Evolutionary conservation across 37 sponge, comb jelly and placozoan species (phyloP).

Genomic region (Mnemiopsis leidyi): DNA sequence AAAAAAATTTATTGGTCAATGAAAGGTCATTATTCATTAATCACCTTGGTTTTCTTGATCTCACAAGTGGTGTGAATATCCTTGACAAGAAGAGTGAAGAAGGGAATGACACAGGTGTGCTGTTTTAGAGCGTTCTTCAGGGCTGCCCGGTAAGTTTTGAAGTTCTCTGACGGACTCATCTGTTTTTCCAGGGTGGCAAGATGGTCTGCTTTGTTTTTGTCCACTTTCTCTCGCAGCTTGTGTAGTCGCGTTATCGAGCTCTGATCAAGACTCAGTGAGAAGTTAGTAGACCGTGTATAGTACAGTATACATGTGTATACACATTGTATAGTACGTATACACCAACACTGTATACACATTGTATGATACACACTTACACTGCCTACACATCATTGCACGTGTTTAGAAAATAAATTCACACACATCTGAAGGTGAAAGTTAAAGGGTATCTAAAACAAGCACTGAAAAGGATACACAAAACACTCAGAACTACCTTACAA

Average conservation of each 20-base stretch:
- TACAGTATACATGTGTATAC: no score
- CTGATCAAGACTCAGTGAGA: no score
- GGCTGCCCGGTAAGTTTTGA: constrained; percentile 12
- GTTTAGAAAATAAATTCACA: no score
- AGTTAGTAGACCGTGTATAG: no score
- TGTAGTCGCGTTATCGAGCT: constrained; percentile 53
- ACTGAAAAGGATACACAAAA: not conserved
- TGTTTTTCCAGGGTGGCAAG: not conserved
- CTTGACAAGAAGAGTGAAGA: constrained; percentile 48
- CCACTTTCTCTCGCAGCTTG: not conserved
- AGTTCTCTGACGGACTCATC: constrained; percentile 53
- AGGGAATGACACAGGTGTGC: constrained; percentile 60
- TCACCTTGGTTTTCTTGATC: constrained; percentile 61
- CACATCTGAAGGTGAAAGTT: not conserved
- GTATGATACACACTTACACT: no score
- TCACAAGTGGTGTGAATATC: constrained; percentile 51
- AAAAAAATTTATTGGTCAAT: no score
- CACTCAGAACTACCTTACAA: not conserved
- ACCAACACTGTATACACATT: no score
- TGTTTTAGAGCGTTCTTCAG: constrained; percentile 38
- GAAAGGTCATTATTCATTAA: no score
- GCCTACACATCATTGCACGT: no score
- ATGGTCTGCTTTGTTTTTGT: constrained; percentile 13
- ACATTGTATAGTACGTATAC: no score
- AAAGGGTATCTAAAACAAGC: not conserved